Evolutionary conservation across 2,113 vertebrate genomes (phyloP), one percentile per base, ranked within the genome.

Genomic region (Esox niger): DNA sequence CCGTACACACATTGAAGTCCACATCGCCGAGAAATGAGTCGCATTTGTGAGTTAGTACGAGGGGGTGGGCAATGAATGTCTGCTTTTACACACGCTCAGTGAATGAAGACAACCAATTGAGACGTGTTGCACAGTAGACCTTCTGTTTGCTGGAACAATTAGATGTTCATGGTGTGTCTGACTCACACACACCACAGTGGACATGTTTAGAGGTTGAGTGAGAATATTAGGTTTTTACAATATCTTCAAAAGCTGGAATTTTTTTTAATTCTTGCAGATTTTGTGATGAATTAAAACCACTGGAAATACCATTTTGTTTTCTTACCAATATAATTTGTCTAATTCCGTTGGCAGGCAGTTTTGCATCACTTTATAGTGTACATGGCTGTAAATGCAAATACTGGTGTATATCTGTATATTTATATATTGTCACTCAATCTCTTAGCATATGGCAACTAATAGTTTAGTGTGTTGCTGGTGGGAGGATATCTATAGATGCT

Each of bases 101-200:
- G 70, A 74, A 70, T 70, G 72, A 69, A 62, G 38, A 57, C 57
- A 71, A 54, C 52, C 68, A 35, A 59, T 30, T 29, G 49, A 56
- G 64, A 56, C 8, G 54, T 17, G 23, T 29, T 64, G 64, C 73
- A 75, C 78, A 85, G 69, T 75, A 62, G 66, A 52, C 61, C 43
- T 25, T 64, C 46, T 81, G 62, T 83, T 70, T 68, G 6, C 61
- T 47, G 38, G n/a, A 27, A 46, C 63, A 71, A 64, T 79, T 43
- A 72, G 56, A 60, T 65, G 58, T 1, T 79, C 56, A 78, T 64
- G 21, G 27, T 72, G 73, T 75, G 67, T 77, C 77, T 71, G 72
- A 64, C 61, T 79, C 43, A 56, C 66, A 46, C 60, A 56, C 67
- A 55, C 63, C 13, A 15, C 38, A 43, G 15, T 43, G 38, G 38